These are phyloP conservation scores for Acanthis flammea DNA, from an alignment of 2,797 vertebrate species.

Conservation along the genomic window DNA sequence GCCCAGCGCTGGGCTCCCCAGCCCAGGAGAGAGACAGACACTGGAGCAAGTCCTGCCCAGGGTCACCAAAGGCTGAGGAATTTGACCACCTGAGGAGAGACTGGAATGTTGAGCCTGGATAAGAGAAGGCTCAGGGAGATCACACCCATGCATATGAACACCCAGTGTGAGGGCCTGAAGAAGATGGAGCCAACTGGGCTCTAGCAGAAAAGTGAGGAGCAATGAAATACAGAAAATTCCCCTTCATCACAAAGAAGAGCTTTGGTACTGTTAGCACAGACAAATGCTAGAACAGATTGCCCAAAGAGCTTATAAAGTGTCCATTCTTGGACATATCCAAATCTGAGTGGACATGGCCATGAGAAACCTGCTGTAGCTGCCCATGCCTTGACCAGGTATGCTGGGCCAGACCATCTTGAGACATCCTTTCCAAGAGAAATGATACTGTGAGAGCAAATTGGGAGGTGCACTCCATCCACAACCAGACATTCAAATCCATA, in stretches of 20 bases:
- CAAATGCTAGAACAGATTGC: background rate
- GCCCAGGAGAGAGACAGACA: rapidly evolving
- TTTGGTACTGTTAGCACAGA: background rate
- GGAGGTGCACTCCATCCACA: background rate
- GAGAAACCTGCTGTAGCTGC: background rate
- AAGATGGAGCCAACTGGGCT: background rate
- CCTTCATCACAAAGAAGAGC: background rate
- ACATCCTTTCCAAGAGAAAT: background rate
- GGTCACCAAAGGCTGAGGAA: background rate
- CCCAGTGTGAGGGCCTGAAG: background rate
- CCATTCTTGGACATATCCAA: background rate
- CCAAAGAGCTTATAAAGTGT: background rate
- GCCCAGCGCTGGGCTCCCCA: background rate
- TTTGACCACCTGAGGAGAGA: background rate
- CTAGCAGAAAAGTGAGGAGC: background rate
- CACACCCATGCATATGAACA: background rate
- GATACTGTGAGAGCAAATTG: rapidly evolving
- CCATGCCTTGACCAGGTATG: background rate
- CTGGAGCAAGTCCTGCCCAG: background rate
- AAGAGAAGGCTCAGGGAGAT: background rate
- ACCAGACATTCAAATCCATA: background rate
- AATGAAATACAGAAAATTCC: background rate
- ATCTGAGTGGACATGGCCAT: background rate
- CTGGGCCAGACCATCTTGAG: background rate
- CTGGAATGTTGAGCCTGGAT: background rate